phyloP scores from a whole-genome alignment of 2,113 vertebrate genomes.

The Calidris pygmaea region DNA sequence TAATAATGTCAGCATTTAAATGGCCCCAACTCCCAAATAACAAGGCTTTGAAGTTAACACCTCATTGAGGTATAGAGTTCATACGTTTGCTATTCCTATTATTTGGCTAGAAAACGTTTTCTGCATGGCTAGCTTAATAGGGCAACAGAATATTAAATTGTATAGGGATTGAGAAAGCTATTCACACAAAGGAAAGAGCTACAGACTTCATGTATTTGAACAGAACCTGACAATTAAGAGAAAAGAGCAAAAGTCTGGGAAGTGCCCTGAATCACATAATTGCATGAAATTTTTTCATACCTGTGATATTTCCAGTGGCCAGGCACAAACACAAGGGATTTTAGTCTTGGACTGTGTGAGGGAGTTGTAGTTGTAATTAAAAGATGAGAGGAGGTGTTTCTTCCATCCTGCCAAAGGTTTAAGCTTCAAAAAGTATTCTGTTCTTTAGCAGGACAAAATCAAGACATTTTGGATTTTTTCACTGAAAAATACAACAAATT shows the following conservation, averaged over 20 bases:
- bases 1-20: constrained; percentile 77
- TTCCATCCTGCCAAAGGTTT: background rate
- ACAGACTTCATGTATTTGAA: constrained; percentile 75
- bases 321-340: background rate
- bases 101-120: constrained; percentile 69
- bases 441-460: background rate
- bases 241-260: constrained; percentile 71
- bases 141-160: constrained; percentile 74
- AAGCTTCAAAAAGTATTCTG: background rate
- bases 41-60: constrained; percentile 75
- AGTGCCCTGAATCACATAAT: constrained; percentile 34
- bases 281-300: constrained; percentile 54
- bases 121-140: constrained; percentile 75
- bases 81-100: constrained; percentile 74
- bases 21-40: constrained; percentile 66
- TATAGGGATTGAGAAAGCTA: constrained; percentile 70
- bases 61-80: constrained; percentile 77
- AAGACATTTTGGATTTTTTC: background rate
- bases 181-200: constrained; percentile 74
- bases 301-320: constrained; percentile 54
- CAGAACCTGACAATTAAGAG: constrained; percentile 69
- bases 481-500: background rate
- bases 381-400: background rate
- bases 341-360: background rate
- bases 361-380: background rate